phyloP scores from a whole-genome alignment of 92 coral and sea anemone species.

The Desmophyllum pertusum region DNA sequence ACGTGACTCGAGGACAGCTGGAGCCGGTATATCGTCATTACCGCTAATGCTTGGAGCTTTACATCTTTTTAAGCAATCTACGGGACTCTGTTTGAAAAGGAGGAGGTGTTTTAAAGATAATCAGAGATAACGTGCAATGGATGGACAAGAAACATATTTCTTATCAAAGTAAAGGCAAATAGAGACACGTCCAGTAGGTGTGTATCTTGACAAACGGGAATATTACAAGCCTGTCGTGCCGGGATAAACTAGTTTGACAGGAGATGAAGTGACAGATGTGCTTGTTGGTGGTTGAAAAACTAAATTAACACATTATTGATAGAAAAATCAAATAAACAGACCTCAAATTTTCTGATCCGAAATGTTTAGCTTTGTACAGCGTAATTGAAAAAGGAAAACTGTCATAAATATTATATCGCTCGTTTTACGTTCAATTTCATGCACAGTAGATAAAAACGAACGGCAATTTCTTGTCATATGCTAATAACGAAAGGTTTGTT shows the following conservation, averaged over 20 bases:
- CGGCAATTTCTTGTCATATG: background rate
- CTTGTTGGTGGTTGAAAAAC: background rate
- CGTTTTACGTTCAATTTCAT: too few species aligned
- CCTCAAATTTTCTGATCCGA: background rate
- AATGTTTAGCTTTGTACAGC: background rate
- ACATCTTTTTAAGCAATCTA: background rate
- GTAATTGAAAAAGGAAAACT: background rate
- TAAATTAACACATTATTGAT: constrained; percentile 7
- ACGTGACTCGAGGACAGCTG: background rate
- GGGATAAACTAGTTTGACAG: background rate
- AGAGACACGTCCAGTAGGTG: background rate
- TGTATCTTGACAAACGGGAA: background rate
- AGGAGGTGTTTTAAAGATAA: constrained; percentile 2
- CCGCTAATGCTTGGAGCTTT: background rate
- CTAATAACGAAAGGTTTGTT: background rate
- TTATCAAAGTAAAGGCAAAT: background rate
- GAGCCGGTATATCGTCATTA: background rate
- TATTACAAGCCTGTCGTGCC: background rate
- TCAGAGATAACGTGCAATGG: background rate
- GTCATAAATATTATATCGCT: background rate
- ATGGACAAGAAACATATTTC: background rate
- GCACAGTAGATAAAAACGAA: too few species aligned
- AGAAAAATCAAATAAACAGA: constrained; percentile 10
- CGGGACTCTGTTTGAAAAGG: background rate
- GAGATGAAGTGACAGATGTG: background rate